Evolutionary conservation across 37 sponge, comb jelly and placozoan genomes (phyloP), one percentile per base, ranked within the genome.

Genomic region (Hexactinellida sp.): DNA sequence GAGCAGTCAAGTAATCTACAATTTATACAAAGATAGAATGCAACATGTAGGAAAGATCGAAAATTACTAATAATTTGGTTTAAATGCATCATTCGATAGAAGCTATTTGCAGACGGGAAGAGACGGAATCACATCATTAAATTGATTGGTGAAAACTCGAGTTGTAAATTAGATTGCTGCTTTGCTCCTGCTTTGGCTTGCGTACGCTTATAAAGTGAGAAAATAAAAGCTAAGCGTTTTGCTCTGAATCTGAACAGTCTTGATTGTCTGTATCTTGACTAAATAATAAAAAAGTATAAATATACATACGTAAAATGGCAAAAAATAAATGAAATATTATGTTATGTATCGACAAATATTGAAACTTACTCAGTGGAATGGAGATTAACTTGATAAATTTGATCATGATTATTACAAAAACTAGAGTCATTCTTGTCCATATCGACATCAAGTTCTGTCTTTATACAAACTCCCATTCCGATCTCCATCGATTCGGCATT

Each of bases 221-320:
- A 63, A n/a, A 63, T 63, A n/a, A 63, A 63, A 63, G 76, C 76
- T 63, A 63, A n/a, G 76, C 76, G 76, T 25, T 10, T 63, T 63
- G 76, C 28, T n/a, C 76, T 63, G 76, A 63, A 63, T 63, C 76
- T 25, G 76, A 25, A n/a, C 76, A 63, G 1, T 63, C 76, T 7
- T 63, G 76, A 25, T 5, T 63, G 34, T 63, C 76, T 25, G 76
- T 63, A 25, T 10, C 28, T 63, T 63, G 76, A 32, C 76, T 63
- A 63, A 10, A 63, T 21, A n/a, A 63, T 25, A 63, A 63, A 7
- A 28, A 63, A 63, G 13, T n/a, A 28, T 63, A 63, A 63, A 63
- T 23, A 41, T 25, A 28, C 32, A n/a, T 25, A 63, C 13, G 76
- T 23, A 28, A 63, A 63, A 63, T 63, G 21, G 76, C 76, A 63